phyloP scores from a whole-genome alignment of 1,140 invertebrate species.

The Megalonaias nervosa region DNA sequence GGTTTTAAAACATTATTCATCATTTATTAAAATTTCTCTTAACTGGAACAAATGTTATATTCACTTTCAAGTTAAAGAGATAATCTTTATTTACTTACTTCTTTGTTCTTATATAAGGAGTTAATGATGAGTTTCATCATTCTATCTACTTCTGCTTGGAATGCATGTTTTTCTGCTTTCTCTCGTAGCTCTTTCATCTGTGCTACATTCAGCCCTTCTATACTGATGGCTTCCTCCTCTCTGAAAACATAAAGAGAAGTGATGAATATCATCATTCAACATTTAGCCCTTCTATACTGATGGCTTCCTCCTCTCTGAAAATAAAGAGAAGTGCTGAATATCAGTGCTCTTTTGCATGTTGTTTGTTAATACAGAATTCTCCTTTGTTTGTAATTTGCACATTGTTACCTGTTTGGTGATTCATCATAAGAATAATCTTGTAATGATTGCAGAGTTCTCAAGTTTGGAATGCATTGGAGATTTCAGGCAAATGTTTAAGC shows the following conservation, averaged over 20 bases:
- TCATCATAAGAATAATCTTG: too few relatives aligned
- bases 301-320: conserved; percentile 93
- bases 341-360: too few relatives aligned
- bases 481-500: too few relatives aligned
- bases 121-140: conserved; percentile 99
- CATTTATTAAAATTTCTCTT: neutral
- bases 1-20: neutral
- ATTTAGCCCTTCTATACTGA: conserved; percentile 91
- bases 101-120: conserved; percentile 98
- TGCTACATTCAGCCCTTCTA: conserved; percentile 95
- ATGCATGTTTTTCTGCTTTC: conserved; percentile 92
- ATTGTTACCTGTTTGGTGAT: too few relatives aligned
- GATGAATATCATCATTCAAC: too few relatives aligned
- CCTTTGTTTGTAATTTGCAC: too few relatives aligned
- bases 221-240: conserved; percentile 97
- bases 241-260: conserved; percentile 69
- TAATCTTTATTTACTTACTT: conserved; percentile 74
- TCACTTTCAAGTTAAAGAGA: too few relatives aligned
- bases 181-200: conserved; percentile 91
- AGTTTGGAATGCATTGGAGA: too few relatives aligned
- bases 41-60: too few relatives aligned
- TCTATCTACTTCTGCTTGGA: conserved; percentile 96
- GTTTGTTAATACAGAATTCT: too few relatives aligned
- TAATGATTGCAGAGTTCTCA: too few relatives aligned
- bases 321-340: conserved; percentile 7